Percentiles rank a stretch among this genome's conserved stretches.
Evolutionary conservation across 2,113 vertebrate genomes (phyloP).

Genomic region (Oncorhynchus gorbuscha): DNA sequence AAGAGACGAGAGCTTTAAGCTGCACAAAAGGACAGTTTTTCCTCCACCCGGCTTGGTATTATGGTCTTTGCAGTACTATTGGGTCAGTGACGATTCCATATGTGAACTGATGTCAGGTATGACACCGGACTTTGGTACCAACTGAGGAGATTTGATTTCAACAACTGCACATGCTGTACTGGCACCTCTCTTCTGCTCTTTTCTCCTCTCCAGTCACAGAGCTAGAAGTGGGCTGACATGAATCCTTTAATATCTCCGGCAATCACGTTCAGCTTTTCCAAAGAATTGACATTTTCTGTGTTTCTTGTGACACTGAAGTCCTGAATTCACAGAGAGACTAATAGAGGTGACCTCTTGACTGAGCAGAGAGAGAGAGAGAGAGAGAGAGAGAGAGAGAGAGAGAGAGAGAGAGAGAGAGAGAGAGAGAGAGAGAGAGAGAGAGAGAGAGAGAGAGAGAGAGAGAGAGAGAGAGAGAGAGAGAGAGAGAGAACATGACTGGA

Average conservation of each 20-base stretch:
- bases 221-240: not conserved
- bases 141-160: not conserved
- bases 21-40: not conserved
- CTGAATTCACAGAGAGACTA: constrained; percentile 16
- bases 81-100: not conserved
- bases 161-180: not conserved
- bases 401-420: too few species aligned
- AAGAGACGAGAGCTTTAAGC: not conserved
- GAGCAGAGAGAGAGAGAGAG: not conserved
- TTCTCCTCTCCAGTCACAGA: constrained; percentile 11
- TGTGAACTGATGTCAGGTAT: not conserved
- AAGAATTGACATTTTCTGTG: constrained; percentile 27
- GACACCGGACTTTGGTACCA: not conserved
- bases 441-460: not conserved
- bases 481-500: constrained; percentile 17
- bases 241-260: constrained; percentile 12
- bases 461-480: not conserved
- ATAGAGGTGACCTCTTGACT: constrained; percentile 16
- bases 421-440: not conserved
- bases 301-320: constrained; percentile 21
- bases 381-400: too few species aligned
- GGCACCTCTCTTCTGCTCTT: constrained; percentile 6
- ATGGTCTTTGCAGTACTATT: not conserved
- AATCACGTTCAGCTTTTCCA: constrained; percentile 16
- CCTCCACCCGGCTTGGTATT: not conserved